Conservation (phyloP, 2,888 invertebrate species). For the Acleris cristana region DNA sequence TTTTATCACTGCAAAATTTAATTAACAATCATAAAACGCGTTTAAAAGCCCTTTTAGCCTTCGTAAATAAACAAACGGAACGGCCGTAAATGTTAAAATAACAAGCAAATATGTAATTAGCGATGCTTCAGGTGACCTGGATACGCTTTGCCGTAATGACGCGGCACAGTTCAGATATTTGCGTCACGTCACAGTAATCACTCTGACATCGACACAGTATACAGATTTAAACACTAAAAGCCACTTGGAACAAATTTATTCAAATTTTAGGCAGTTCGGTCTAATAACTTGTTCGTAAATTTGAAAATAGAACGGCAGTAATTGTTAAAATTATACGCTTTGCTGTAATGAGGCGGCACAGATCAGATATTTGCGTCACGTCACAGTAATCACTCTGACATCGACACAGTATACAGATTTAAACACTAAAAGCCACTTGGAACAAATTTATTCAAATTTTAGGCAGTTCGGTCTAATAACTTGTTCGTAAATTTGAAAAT, state of each 20-base stretch:
- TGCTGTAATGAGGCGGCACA: conserved; percentile 17
- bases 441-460: too few relatives aligned
- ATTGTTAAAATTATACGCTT: conserved; percentile 27
- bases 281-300: conserved; percentile 8
- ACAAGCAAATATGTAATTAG: conserved; percentile 32
- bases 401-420: conserved; percentile 18
- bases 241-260: too few relatives aligned
- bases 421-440: neutral
- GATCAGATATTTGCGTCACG: conserved; percentile 28
- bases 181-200: conserved; percentile 24
- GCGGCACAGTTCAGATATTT: conserved; percentile 27
- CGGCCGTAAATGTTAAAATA: conserved; percentile 30
- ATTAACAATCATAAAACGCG: conserved; percentile 18
- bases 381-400: conserved; percentile 24
- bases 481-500: conserved; percentile 18
- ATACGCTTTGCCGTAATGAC: conserved; percentile 19
- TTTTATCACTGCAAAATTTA: conserved; percentile 17
- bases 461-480: too few relatives aligned
- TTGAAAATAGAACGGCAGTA: conserved; percentile 15
- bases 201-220: conserved; percentile 21
- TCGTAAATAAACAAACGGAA: conserved; percentile 26
- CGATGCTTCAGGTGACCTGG: conserved; percentile 35
- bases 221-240: conserved; percentile 2
- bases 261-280: too few relatives aligned
- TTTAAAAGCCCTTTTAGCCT: conserved; percentile 28